phyloP scores from a whole-genome alignment of 2,797 vertebrate genomes.

The Oryzias sinensis region DNA sequence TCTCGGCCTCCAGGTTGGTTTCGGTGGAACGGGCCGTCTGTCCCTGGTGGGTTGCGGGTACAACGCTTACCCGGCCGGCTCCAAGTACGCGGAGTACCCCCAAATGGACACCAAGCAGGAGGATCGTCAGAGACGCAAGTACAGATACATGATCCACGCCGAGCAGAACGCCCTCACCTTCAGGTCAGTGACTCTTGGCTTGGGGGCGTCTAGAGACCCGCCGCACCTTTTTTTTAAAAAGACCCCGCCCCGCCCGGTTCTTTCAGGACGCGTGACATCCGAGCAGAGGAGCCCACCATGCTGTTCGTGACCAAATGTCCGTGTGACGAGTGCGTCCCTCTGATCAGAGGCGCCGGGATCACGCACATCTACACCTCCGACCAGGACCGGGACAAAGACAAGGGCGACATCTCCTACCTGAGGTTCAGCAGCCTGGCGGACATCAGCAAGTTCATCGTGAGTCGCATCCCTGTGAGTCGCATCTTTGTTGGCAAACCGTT shows the following conservation, averaged over 20 bases:
- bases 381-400: conserved; percentile 88
- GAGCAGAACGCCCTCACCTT: conserved; percentile 96
- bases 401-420: conserved; percentile 94
- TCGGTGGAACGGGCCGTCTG: conserved; percentile 84
- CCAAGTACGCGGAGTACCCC: conserved; percentile 91
- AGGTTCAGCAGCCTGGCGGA: conserved; percentile 82
- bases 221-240: no score
- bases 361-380: conserved; percentile 92
- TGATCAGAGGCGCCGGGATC: conserved; percentile 90
- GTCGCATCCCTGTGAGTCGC: conserved; percentile 39
- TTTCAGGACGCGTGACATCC: conserved; percentile 85
- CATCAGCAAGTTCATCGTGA: conserved; percentile 87
- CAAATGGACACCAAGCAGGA: conserved; percentile 93
- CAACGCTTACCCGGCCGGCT: conserved; percentile 92
- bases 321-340: conserved; percentile 92
- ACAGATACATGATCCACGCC: conserved; percentile 92
- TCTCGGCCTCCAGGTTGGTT: conserved; percentile 72
- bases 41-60: conserved; percentile 92
- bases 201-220: no score
- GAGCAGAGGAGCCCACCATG: conserved; percentile 84
- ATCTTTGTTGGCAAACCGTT: neutral
- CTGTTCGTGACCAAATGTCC: conserved; percentile 97
- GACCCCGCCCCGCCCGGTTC: neutral
- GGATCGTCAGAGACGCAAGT: conserved; percentile 89
- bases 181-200: conserved; percentile 75